Evolutionary conservation across 2,888 invertebrate genomes (phyloP).

Genomic region (Mamestra brassicae): DNA sequence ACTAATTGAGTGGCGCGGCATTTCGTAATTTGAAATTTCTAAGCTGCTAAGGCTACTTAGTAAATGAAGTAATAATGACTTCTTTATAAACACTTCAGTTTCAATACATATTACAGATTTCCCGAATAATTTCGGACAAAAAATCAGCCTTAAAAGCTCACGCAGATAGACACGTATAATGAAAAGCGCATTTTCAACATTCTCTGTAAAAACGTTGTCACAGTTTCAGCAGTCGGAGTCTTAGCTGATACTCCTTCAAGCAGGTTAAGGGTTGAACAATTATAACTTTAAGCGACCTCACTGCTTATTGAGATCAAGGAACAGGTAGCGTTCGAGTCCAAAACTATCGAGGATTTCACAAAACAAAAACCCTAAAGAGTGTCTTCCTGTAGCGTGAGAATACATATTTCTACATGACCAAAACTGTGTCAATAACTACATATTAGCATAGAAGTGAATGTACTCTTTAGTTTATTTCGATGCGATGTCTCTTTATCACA

Average conservation of each 20-base stretch:
- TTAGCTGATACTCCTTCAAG: not conserved
- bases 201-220: not conserved
- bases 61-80: conserved; percentile 4
- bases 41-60: not conserved
- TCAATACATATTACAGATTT: not conserved
- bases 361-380: not conserved
- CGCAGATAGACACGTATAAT: not conserved
- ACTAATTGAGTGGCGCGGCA: conserved; percentile 21
- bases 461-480: conserved; percentile 19
- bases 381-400: not conserved
- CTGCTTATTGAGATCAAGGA: not conserved
- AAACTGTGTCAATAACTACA: not conserved
- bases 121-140: not conserved
- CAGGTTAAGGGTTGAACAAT: not conserved
- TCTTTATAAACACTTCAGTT: not conserved
- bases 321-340: not conserved
- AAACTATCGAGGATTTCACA: not conserved
- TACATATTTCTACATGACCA: not conserved
- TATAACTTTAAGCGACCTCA: not conserved
- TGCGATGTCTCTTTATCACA: conserved; percentile 36
- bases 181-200: not conserved
- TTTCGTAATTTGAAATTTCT: conserved; percentile 24
- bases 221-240: not conserved
- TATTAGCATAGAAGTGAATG: conserved; percentile 46
- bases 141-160: not conserved